A percentile compares a stretch with the other conserved stretches of the same genome.
These are phyloP conservation scores for Baccha elongata DNA, from an alignment of 2,888 invertebrate genomes.

Conservation along the genomic window DNA sequence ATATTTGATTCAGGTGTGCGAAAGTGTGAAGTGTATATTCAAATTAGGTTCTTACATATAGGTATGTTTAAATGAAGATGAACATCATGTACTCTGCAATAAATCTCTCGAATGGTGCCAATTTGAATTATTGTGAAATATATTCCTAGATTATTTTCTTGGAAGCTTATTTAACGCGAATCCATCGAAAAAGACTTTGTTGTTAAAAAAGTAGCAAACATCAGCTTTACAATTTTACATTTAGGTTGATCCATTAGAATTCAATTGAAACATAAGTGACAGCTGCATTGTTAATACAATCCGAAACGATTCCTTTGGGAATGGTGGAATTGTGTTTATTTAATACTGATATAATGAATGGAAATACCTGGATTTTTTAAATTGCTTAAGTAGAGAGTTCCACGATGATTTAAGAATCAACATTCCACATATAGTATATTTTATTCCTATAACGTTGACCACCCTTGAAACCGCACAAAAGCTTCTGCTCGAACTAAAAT, in stretches of 20 bases:
- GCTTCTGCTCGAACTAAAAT: not conserved
- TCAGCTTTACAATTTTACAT: constrained; percentile 41
- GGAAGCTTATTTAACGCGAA: constrained; percentile 1
- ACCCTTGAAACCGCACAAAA: not conserved
- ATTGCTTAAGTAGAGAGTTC: too few relatives aligned
- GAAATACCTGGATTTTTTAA: not conserved
- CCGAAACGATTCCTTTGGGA: constrained; percentile 6
- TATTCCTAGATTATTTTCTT: not conserved
- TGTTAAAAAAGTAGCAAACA: not conserved
- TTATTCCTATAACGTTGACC: too few relatives aligned
- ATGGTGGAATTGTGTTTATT: constrained; percentile 9
- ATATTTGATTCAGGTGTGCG: constrained; percentile 15
- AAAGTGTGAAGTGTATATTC: constrained; percentile 51
- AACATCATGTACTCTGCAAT: constrained; percentile 37
- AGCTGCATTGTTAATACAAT: constrained; percentile 27
- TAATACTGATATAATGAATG: not conserved
- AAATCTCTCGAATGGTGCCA: constrained; percentile 41
- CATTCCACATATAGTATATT: too few relatives aligned
- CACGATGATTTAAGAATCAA: too few relatives aligned
- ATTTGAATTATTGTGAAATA: constrained; percentile 29
- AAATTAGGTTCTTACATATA: constrained; percentile 61
- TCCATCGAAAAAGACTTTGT: constrained; percentile 10
- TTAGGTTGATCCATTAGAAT: constrained; percentile 24
- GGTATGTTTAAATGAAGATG: constrained; percentile 8
- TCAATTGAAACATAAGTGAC: constrained; percentile 33